Evolutionary conservation across 2,113 vertebrate species (phyloP), one percentile per base, ranked within the genome.

Genomic region (mouse (Mus musculus)): DNA sequence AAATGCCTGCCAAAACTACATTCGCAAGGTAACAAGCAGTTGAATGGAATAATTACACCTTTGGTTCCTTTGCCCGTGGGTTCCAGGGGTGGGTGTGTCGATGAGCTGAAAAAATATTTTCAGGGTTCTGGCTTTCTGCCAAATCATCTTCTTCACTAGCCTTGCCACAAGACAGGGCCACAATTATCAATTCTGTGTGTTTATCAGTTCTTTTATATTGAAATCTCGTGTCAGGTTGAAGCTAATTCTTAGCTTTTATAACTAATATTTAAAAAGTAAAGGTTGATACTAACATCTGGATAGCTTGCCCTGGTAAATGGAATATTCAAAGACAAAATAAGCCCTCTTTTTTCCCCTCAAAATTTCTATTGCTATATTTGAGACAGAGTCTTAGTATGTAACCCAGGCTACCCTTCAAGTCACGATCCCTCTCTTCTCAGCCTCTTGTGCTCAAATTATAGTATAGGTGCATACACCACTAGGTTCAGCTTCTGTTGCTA

Each of bases 41-140:
- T 93, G 75, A 94, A 96, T 93, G 89, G 93, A 91, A 67, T 97
- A 97, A 97, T 95, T 96, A 95, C 19, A 49, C 91, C 82, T 95
- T 95, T 4, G 0, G 71, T 94, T 94, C 69, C 93, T 96, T 93
- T 72, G 93, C 91, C 96, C 30, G 3, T 93, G 90, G 93, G 91
- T 95, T 91, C 71, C 52, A 67, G 75, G 28, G 42, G 72, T 90
- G 69, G 96, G 93, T 1, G 11, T 94, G 88, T 92, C 52, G 54
- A 3, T 89, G 72, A 89, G 73, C 90, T 89, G 65, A 88, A 97
- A 96, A 96, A 96, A 78, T 17, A 61, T 88, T 87, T 81, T 94
- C 59, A 1, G 89, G 87, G 54, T 95, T 92, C 94, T 87, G 88
- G 86, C 67, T 19, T 63, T 82, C 26, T 61, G 86, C 92, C 93